phyloP scores from a whole-genome alignment of 2,113 vertebrate genomes.

The Nothoprocta perdicaria region DNA sequence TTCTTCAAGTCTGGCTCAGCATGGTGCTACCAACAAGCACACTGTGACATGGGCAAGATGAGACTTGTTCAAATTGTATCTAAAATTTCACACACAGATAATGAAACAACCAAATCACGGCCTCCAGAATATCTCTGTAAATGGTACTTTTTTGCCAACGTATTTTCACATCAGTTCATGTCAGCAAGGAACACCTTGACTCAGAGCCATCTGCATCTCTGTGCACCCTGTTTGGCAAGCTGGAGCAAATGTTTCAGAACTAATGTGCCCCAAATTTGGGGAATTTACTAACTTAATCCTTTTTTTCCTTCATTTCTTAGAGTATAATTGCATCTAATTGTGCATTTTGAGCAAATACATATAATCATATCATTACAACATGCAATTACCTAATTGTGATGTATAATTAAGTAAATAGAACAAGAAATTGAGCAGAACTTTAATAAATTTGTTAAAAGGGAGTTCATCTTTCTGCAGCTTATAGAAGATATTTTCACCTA shows the following conservation, averaged over 20 bases:
- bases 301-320: constrained; percentile 14
- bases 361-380: constrained; percentile 62
- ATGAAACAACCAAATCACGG: not conserved
- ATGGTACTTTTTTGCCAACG: not conserved
- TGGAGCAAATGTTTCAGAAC: not conserved
- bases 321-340: constrained; percentile 53
- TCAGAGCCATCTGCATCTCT: not conserved
- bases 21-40: not conserved
- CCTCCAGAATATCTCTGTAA: not conserved
- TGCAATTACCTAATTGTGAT: constrained; percentile 63
- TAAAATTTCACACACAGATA: constrained; percentile 16
- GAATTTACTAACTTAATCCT: constrained; percentile 23
- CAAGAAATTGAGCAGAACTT: constrained; percentile 56
- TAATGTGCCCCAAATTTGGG: not conserved
- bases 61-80: not conserved
- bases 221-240: not conserved
- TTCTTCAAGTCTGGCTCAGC: not conserved
- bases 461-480: constrained; percentile 25
- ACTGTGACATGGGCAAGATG: not conserved
- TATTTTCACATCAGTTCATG: not conserved
- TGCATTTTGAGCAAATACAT: constrained; percentile 51
- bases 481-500: constrained; percentile 29
- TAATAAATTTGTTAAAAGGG: constrained; percentile 43
- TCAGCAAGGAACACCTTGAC: not conserved
- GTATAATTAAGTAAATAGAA: constrained; percentile 59